Evolutionary conservation across 2,888 invertebrate genomes (phyloP), one percentile per base, ranked within the genome.

Genomic region (Nemapogon koenigi): DNA sequence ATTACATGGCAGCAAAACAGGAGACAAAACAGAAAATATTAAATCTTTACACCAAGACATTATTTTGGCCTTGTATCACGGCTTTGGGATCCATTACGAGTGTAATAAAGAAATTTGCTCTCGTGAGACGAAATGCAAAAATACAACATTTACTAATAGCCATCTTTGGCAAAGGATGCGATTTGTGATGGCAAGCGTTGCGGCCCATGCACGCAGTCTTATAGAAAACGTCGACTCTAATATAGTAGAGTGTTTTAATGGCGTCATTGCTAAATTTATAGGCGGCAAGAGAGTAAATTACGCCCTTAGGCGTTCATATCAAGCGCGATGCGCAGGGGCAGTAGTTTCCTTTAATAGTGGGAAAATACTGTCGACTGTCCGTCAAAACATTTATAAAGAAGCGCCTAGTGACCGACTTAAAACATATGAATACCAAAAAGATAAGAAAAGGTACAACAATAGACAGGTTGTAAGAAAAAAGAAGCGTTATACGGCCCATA

Each of bases 301-400:
- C 44, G 29, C 51, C 4, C 30, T 45, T 35, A 48, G 42, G 38
- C 40, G 52, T 10, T 50, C 50, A 2, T 64, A 59, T 40, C 46
- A 53, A 48, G 49, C 43, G 7, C 46, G 60, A 36, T 56, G 51
- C 31, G 41, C 49, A 4, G 53, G 52, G n/a, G 53, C 62, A 4
- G 53, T 48, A 7, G 40, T 60, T n/a, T 48, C 50, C n/a, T 57
- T 51, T 41, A 59, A 60, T 18, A 40, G 17, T 1, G 29, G 44
- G 39, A 17, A 35, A 15, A 33, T 39, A 19, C 10, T 47, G n/a
- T 44, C 39, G 8, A 26, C 38, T 1, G 6, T 49, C 1, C 43
- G 46, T 30, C 30, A 30, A 35, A 35, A 38, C 30, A 28, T 30
- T 22, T 38, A 31, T 31, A 29, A 15, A 33, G 30, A 8, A 11